Base-by-base conservation (phyloP, 2,888 invertebrate genomes). In the Spialia ferax region DNA sequence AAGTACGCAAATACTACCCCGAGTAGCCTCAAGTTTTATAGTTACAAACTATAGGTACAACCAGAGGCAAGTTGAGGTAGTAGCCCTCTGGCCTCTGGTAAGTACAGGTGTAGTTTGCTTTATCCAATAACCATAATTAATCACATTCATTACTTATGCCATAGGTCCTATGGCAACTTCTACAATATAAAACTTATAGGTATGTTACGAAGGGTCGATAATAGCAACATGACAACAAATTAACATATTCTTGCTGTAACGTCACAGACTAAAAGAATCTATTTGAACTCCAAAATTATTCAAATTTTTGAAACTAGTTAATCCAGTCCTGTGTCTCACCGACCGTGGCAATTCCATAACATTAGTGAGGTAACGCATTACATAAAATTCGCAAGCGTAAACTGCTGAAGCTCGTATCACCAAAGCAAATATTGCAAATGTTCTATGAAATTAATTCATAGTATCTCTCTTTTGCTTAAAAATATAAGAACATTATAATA, bases 301-400 rank as follows among this genome's bases (percentile, higher is more conserved):
- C 50, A 52, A 7, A 13, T n/a, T n/a, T n/a, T n/a, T n/a, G n/a
- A 66, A 42, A 66, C 59, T 20, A 23, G 65, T 59, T 66, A 42
- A 6, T 38, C 65, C 11, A 18, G 59, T 66, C 22, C 2, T 5
- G 22, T 64, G 32, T 20, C 50, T 57, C 15, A 26, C 29, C 38
- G 23, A 5, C 18, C n/a, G 8, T 5, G 20, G 6, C 45, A 57
- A 35, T 50, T 64, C 20, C 29, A 32, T 32, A 57, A 48, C 13
- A 26, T n/a, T 29, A 20, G 32, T 64, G 55, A 55, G 15, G 63
- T 18, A 29, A 45, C 18, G 35, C 7, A 55, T 63, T 42, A 42
- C 23, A 26, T 64, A 35, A 50, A 42, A 48, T 45, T 35, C 45
- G 35, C 56, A 13, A 52, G 5, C 22, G 1, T 18, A 5, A 1